Evolutionary conservation across 2,888 invertebrate genomes (phyloP), one percentile per base, ranked within the genome.

Genomic region (Eupithecia centaureata): DNA sequence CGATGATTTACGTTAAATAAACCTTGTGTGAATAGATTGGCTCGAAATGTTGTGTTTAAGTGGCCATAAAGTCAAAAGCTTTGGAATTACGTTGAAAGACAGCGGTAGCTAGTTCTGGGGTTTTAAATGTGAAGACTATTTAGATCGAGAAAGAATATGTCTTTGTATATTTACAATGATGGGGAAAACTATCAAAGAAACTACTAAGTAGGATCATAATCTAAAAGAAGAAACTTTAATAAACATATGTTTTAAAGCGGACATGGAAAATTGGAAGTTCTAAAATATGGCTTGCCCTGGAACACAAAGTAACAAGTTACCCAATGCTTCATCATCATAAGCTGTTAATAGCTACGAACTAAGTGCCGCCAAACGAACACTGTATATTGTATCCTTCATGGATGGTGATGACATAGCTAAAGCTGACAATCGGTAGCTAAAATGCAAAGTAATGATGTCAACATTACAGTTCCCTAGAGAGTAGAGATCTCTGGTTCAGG

Each of bases 1-100:
- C 73, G 47, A 81, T 88, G 89, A 89, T 89, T 87, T 86, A 87
- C 85, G 83, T 87, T 83, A 82, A 86, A 86, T 87, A 86, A 85
- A 86, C 85, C 82, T 82, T 78, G 73, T 75, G 75, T 88, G 85
- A 88, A 88, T 82, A 82, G 86, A 86, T 88, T 88, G 85, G 18
- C 56, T 52, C 59, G 65, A 60, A 71, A 76, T 72, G 72, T 62
- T 42, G 25, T 22, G 38, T 71, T 68, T 68, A 64, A 72, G 66
- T 66, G 61, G 58, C 57, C 15, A 58, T 63, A 13, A 30, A 38
- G 59, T 57, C 47, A 35, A 65, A 35, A 52, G 13, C 8, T 56
- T 56, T 33, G 22, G 30, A 32, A 30, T 33, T 52, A 27, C 27
- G 30, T 51, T 47, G 30, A 30, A 30, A 32, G 51, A 32, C 51